Evolutionary conservation across 2,113 vertebrate genomes (phyloP).

Genomic region (Xenus cinereus): DNA sequence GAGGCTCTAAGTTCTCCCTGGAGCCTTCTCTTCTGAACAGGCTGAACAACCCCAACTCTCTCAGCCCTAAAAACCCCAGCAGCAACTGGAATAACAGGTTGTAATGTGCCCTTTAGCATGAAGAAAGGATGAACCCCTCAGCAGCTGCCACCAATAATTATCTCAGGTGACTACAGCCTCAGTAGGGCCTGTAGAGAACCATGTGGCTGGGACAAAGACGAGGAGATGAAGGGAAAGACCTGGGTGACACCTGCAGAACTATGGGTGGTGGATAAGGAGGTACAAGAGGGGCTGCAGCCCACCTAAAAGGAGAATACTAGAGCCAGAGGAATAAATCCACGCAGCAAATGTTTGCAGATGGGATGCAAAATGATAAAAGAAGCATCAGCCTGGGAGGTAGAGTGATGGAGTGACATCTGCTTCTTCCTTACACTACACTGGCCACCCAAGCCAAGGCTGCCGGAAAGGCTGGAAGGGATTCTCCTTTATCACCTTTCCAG

Average conservation of each 20-base stretch:
- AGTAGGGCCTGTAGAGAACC: not conserved
- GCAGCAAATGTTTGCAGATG: not conserved
- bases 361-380: not conserved
- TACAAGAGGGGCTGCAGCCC: not conserved
- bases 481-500: not conserved
- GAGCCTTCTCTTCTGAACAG: no score
- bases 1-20: no score
- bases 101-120: not conserved
- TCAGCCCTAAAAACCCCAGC: not conserved
- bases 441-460: not conserved
- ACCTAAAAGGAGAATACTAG: not conserved
- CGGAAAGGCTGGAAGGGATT: not conserved
- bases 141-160: not conserved
- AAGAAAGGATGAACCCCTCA: not conserved
- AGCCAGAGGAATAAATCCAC: not conserved
- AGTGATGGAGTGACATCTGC: not conserved
- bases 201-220: not conserved
- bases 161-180: not conserved
- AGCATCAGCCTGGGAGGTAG: not conserved
- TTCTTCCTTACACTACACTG: not conserved
- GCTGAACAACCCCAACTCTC: no score
- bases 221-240: not conserved
- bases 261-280: not conserved
- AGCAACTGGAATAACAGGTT: not conserved
- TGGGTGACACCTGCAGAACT: not conserved